Conservation (phyloP, 2,888 invertebrate genomes). For the Trachelus tabidus region DNA sequence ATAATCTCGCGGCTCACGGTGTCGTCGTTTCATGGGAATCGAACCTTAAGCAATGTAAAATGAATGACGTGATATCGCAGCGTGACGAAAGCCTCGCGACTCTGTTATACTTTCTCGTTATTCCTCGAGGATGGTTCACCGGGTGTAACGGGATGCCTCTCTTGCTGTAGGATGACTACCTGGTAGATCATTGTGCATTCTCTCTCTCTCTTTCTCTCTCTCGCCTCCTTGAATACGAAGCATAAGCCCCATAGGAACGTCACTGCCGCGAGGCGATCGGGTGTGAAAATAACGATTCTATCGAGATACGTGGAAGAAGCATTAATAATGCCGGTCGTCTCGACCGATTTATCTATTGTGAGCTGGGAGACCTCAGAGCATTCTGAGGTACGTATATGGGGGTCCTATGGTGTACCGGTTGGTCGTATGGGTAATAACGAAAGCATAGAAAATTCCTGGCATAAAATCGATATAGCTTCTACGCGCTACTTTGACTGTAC, state of each 20-base stretch:
- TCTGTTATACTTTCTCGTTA: no score
- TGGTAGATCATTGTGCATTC: neutral
- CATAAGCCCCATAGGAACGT: no score
- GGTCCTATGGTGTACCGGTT: neutral
- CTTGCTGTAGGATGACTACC: neutral
- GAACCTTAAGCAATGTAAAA: no score
- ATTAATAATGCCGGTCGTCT: neutral
- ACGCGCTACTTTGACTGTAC: neutral
- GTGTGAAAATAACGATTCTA: slow-evolving; percentile 5
- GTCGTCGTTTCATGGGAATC: no score
- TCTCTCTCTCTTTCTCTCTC: neutral
- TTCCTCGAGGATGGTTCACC: no score
- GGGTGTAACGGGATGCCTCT: no score
- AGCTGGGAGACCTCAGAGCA: neutral
- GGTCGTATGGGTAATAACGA: neutral
- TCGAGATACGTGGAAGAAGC: neutral
- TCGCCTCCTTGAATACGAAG: no score
- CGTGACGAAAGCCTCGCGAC: no score
- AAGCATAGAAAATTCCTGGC: neutral
- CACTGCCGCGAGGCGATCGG: neutral
- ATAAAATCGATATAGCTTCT: neutral
- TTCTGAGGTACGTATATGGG: neutral
- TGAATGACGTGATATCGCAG: no score
- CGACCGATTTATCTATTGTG: neutral
- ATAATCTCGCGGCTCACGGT: no score